phyloP scores from a whole-genome alignment of 2,113 vertebrate species.

The Phaethornis superciliosus region DNA sequence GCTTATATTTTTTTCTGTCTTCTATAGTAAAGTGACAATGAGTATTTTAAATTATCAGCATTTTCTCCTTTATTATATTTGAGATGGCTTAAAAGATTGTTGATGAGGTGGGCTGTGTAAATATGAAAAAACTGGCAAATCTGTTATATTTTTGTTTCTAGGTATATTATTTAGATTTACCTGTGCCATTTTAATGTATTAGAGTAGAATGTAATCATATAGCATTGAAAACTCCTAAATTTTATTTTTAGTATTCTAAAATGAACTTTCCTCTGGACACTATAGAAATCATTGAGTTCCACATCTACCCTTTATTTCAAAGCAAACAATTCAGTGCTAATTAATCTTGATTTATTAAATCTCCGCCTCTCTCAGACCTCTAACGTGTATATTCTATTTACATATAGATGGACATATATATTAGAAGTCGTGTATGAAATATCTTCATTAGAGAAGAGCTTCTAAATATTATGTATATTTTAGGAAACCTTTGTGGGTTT shows the following conservation, averaged over 20 bases:
- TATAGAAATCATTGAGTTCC: not conserved
- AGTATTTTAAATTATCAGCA: not conserved
- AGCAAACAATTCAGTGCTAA: not conserved
- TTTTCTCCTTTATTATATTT: not conserved
- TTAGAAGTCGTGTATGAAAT: not conserved
- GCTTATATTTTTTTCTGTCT: not conserved
- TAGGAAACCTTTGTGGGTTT: not conserved
- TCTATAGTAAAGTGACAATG: not conserved
- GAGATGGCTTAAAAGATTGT: not conserved
- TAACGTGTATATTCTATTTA: not conserved
- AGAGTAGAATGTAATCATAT: not conserved
- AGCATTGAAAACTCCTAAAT: not conserved
- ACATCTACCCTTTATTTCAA: constrained; percentile 1
- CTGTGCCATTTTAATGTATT: not conserved
- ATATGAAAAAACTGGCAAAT: not conserved
- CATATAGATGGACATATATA: not conserved
- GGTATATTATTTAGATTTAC: not conserved
- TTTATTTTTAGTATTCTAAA: not conserved
- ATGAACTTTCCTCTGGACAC: not conserved
- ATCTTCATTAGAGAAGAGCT: not conserved
- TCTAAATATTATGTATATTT: not conserved
- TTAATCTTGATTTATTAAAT: not conserved
- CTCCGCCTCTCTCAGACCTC: not conserved
- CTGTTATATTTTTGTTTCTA: not conserved
- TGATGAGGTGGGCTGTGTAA: not conserved